Conservation (phyloP, 2,113 vertebrate genomes). For the Lophius piscatorius region DNA sequence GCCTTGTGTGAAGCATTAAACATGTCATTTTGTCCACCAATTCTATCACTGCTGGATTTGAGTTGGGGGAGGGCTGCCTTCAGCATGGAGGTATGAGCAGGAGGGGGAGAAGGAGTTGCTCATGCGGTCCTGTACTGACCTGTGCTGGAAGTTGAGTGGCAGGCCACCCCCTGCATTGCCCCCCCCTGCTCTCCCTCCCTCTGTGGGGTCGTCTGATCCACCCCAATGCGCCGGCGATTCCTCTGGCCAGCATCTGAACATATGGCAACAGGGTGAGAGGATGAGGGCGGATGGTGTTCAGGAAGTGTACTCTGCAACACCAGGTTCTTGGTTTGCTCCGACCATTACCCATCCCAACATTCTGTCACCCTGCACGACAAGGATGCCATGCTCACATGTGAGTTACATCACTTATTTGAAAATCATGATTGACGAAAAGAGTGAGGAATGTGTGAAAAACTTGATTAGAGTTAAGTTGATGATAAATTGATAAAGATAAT, state of each 20-base stretch:
- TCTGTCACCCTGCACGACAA: slow-evolving; percentile 61
- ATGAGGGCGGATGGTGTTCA: slow-evolving; percentile 74
- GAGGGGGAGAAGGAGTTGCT: slow-evolving; percentile 74
- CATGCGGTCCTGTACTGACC: slow-evolving; percentile 83
- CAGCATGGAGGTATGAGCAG: slow-evolving; percentile 75
- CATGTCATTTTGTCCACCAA: slow-evolving; percentile 53
- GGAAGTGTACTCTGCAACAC: slow-evolving; percentile 67
- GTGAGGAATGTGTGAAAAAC: slow-evolving; percentile 34
- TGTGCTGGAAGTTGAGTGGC: slow-evolving; percentile 86
- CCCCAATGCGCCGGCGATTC: slow-evolving; percentile 81
- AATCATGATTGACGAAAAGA: slow-evolving; percentile 24
- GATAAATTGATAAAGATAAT: slow-evolving; percentile 14
- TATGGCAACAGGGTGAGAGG: slow-evolving; percentile 83
- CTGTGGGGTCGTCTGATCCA: slow-evolving; percentile 81
- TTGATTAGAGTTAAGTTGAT: slow-evolving; percentile 36
- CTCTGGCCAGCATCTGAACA: slow-evolving; percentile 86
- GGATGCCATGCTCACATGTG: slow-evolving; percentile 35
- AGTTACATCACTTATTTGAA: slow-evolving; percentile 26
- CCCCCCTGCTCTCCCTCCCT: slow-evolving; percentile 83
- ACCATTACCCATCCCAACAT: slow-evolving; percentile 70
- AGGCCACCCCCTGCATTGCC: slow-evolving; percentile 83
- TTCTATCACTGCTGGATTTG: slow-evolving; percentile 71
- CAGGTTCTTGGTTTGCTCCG: slow-evolving; percentile 64
- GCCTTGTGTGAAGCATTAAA: slow-evolving; percentile 34
- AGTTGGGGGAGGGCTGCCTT: slow-evolving; percentile 72